Conservation (phyloP, 2,888 invertebrate species). For the Flexamia atlantica region DNA sequence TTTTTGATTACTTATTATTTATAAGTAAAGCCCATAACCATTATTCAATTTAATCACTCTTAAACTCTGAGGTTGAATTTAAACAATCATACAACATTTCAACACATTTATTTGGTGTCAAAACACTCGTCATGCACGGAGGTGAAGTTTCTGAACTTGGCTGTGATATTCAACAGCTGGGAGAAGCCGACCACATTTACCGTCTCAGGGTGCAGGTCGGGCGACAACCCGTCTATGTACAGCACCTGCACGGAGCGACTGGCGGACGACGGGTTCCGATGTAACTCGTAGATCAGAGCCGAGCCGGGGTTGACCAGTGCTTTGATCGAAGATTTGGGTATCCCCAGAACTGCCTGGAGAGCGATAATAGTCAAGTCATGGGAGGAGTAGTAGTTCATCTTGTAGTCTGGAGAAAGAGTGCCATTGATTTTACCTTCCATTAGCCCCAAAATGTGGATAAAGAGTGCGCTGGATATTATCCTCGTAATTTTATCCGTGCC, state of each 20-base stretch:
- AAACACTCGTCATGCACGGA: conserved; percentile 4
- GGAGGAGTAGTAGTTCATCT: conserved; percentile 11
- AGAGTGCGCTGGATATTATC: background rate
- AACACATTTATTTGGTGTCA: background rate
- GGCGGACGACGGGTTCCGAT: background rate
- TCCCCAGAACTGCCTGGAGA: conserved; percentile 18
- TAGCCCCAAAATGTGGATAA: background rate
- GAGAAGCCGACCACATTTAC: background rate
- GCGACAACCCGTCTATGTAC: background rate
- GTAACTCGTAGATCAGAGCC: conserved; percentile 6
- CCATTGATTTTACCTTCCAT: conserved; percentile 6
- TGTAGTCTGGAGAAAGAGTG: background rate
- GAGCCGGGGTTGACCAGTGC: conserved; percentile 25
- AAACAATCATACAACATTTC: too few species aligned
- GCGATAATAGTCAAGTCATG: conserved; percentile 1
- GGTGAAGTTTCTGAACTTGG: conserved; percentile 9
- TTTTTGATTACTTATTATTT: too few species aligned
- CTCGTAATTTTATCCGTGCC: background rate
- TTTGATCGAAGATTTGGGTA: background rate
- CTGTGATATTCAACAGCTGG: background rate
- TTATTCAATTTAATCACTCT: too few species aligned
- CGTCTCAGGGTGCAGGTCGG: background rate
- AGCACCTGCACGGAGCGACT: conserved; percentile 12
- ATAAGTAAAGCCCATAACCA: too few species aligned
- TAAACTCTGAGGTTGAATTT: too few species aligned